Evolutionary conservation across 1,140 invertebrate genomes (phyloP).

Genomic region (Dolichoris vasculosae): DNA sequence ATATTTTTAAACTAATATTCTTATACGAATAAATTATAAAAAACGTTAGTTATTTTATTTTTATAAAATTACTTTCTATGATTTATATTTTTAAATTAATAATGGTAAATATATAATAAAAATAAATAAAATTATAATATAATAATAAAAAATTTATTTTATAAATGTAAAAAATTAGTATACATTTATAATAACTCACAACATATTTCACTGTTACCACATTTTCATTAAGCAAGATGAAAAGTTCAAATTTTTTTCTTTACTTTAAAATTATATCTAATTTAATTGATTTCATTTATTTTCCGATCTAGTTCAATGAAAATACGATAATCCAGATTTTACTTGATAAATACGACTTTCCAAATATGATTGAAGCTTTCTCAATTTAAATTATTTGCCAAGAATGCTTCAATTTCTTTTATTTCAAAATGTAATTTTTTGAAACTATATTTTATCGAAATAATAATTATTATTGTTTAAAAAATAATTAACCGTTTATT

Average conservation of each 20-base stretch:
- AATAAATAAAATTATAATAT: too few relatives aligned
- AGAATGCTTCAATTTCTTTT: not conserved
- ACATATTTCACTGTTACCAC: too few relatives aligned
- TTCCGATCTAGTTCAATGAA: slow-evolving; percentile 1
- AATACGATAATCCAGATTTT: slow-evolving; percentile 25
- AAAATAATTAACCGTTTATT: too few relatives aligned
- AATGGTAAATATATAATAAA: too few relatives aligned
- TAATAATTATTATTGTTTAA: too few relatives aligned
- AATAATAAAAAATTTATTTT: too few relatives aligned
- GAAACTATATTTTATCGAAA: too few relatives aligned
- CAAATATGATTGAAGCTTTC: not conserved
- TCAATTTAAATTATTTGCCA: not conserved
- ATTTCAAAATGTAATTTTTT: too few relatives aligned
- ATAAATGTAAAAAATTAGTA: too few relatives aligned
- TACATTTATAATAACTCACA: too few relatives aligned
- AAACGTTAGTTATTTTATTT: not conserved
- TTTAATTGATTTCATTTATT: slow-evolving; percentile 19
- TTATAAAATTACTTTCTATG: not conserved
- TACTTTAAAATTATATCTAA: not conserved
- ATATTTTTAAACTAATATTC: not conserved
- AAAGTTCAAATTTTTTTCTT: not conserved
- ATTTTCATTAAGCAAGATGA: too few relatives aligned
- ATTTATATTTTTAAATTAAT: not conserved
- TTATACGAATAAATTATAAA: not conserved
- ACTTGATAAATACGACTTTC: not conserved